phyloP scores from a whole-genome alignment of 2,113 vertebrate genomes.

The Lasiurus cinereus region DNA sequence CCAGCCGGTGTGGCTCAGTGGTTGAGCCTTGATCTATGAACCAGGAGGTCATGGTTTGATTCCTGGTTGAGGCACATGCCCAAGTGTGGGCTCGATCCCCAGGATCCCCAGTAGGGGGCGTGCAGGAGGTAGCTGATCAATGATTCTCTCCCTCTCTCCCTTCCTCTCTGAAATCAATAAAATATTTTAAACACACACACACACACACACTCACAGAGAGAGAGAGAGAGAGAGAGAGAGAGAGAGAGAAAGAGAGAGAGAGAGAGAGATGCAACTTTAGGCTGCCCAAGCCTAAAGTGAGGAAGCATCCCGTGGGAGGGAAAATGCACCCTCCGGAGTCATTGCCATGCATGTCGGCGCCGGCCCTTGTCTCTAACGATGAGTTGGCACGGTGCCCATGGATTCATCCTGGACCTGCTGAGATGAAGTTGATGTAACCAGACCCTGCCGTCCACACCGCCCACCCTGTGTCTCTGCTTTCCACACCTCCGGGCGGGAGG shows the following conservation, averaged over 20 bases:
- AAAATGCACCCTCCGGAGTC: neutral
- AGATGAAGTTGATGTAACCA: constrained; percentile 50
- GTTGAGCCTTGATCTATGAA: no score
- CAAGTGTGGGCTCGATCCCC: no score
- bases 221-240: no score
- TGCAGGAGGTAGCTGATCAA: no score
- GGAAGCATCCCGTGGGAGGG: neutral
- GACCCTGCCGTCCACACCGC: neutral
- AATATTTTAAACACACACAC: no score
- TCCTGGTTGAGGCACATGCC: no score
- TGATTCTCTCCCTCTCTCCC: no score
- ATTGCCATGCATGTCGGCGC: neutral
- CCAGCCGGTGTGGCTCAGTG: no score
- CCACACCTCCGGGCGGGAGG: neutral
- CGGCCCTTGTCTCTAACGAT: constrained; percentile 40
- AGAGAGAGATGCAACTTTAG: neutral
- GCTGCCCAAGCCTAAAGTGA: neutral
- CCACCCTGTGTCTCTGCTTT: neutral
- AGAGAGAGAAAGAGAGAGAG: no score
- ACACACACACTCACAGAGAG: neutral
- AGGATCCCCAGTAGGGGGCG: no score
- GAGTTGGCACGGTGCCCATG: neutral
- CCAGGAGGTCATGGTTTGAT: no score
- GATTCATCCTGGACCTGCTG: neutral
- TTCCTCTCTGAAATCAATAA: no score